A percentile compares a stretch with the other conserved stretches of the same genome.
phyloP scores from a whole-genome alignment of 2,888 invertebrate species.

The Amphipoea lucens region DNA sequence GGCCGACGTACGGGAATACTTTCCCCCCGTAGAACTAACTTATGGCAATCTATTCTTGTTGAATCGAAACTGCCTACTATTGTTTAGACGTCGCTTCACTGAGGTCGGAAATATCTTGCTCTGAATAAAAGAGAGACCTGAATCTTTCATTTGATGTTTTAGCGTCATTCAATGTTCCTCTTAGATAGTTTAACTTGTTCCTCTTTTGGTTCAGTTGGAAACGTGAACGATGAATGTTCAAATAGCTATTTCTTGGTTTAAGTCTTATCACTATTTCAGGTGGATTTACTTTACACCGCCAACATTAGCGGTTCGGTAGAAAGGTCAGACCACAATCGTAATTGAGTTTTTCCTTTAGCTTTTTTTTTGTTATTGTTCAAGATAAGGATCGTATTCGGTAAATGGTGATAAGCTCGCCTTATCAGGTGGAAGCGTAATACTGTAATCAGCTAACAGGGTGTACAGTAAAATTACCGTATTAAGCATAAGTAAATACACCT shows the following conservation, averaged over 20 bases:
- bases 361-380: conserved; percentile 51
- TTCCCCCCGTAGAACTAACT: conserved; percentile 76
- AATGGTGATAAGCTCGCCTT: conserved; percentile 52
- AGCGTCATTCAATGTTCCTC: conserved; percentile 42
- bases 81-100: conserved; percentile 60
- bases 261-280: conserved; percentile 4
- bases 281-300: conserved; percentile 6
- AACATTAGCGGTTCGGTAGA: conserved; percentile 24
- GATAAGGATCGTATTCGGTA: conserved; percentile 54
- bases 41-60: conserved; percentile 80
- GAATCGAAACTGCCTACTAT: conserved; percentile 67
- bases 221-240: conserved; percentile 2
- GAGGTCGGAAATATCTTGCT: conserved; percentile 56
- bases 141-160: conserved; percentile 59
- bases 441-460: conserved; percentile 52
- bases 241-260: conserved; percentile 4
- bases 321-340: conserved; percentile 32
- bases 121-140: conserved; percentile 61
- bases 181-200: conserved; percentile 27
- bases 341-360: conserved; percentile 36
- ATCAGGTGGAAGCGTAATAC: conserved; percentile 50
- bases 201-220: neutral
- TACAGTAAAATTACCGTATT: conserved; percentile 38
- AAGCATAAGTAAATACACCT: neutral
- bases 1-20: conserved; percentile 73